Evolutionary conservation across 2,113 vertebrate genomes (phyloP).

Genomic region (Prunella fulvescens): DNA sequence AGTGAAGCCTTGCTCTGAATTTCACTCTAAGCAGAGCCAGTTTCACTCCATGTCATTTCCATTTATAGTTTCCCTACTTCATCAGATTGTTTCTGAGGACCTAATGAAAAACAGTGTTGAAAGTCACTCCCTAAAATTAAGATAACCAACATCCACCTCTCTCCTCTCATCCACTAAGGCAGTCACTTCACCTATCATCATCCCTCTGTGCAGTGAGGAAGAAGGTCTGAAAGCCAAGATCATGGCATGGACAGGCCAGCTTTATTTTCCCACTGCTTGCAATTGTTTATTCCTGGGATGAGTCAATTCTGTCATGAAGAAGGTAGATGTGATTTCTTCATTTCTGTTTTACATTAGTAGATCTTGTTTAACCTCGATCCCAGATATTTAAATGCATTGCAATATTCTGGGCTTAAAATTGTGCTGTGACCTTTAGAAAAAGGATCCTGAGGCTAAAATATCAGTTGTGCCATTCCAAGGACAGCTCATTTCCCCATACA

Average conservation of each 20-base stretch:
- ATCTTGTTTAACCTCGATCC: background rate
- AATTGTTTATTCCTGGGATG: background rate
- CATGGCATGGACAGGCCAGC: background rate
- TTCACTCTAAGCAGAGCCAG: background rate
- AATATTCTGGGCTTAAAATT: constrained; percentile 10
- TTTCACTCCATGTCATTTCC: background rate
- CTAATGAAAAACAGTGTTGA: background rate
- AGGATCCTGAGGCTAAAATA: constrained; percentile 37
- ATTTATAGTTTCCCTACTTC: background rate
- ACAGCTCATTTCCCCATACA: constrained; percentile 15
- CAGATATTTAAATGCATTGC: background rate
- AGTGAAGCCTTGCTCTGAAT: background rate
- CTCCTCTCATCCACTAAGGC: background rate
- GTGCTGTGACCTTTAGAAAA: constrained; percentile 29
- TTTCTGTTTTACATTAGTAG: constrained; percentile 2
- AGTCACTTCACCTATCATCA: background rate
- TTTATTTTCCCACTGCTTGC: background rate
- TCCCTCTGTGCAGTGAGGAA: background rate
- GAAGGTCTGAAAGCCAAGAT: background rate
- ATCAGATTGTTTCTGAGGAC: background rate
- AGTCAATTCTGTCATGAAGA: background rate
- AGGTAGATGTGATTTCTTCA: background rate
- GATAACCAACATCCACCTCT: background rate
- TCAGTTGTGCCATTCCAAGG: background rate
- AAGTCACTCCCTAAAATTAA: background rate